Evolutionary conservation across 35 echinoderm and acorn worm genomes (phyloP).

Genomic region (Holothuria glaberrima): DNA sequence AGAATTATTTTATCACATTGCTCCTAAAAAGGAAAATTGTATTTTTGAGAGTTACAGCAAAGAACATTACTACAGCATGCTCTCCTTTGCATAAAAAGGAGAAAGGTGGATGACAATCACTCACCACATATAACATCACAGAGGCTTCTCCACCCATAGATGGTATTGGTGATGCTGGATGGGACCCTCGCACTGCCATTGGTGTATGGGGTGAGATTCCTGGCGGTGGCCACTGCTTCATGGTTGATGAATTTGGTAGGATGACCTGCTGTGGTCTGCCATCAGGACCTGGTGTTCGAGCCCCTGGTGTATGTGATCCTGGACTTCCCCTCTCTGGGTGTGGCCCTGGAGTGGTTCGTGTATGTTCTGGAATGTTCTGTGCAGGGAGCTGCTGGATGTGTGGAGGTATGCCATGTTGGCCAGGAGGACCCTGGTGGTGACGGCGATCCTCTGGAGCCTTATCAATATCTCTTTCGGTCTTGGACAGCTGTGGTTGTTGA

Average conservation of each 20-base stretch:
- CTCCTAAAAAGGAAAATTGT: background rate
- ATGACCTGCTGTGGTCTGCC: constrained; percentile 11
- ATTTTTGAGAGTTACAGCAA: background rate
- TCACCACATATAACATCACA: constrained; percentile 77
- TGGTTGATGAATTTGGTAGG: background rate
- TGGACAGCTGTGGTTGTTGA: constrained; percentile 49
- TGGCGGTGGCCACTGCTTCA: constrained; percentile 50
- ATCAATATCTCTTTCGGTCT: constrained; percentile 25
- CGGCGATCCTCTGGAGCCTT: constrained; percentile 58
- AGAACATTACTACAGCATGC: background rate
- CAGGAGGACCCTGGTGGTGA: constrained; percentile 50
- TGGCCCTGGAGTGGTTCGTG: constrained; percentile 49
- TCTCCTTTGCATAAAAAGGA: background rate
- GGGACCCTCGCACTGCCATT: constrained; percentile 29
- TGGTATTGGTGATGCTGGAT: constrained; percentile 72
- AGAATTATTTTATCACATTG: background rate
- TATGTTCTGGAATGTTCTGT: constrained; percentile 24
- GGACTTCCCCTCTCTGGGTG: constrained; percentile 57
- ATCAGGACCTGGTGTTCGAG: constrained; percentile 46
- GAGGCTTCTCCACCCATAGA: constrained; percentile 69
- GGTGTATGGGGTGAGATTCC: constrained; percentile 80
- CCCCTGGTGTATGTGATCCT: constrained; percentile 31
- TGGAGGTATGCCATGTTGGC: constrained; percentile 53
- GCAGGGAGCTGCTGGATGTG: constrained; percentile 57
- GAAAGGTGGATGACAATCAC: background rate